These are phyloP conservation scores for Leptocoma aspasia DNA, from an alignment of 2,113 vertebrate species.

Conservation along the genomic window DNA sequence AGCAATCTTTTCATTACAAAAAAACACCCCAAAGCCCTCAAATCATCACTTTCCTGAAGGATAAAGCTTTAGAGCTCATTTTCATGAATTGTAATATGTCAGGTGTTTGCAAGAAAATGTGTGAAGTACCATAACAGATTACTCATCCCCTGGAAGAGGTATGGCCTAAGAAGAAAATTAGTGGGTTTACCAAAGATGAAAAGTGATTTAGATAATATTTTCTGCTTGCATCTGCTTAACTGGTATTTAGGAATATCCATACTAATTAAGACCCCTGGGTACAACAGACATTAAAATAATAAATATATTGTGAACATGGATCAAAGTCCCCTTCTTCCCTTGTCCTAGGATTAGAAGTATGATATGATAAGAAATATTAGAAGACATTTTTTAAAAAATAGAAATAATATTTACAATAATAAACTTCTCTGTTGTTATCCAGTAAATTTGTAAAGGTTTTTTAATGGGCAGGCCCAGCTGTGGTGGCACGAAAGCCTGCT, in stretches of 20 bases:
- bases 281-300: neutral
- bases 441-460: neutral
- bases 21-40: neutral
- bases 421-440: neutral
- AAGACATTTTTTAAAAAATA: rapidly evolving
- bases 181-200: neutral
- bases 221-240: neutral
- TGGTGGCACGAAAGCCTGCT: neutral
- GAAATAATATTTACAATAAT: neutral
- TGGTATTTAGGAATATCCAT: neutral
- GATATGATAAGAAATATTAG: neutral
- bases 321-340: neutral
- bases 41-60: neutral
- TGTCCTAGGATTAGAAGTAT: neutral
- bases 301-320: neutral
- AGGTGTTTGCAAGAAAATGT: neutral
- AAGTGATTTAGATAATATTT: neutral
- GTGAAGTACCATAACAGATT: neutral
- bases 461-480: neutral
- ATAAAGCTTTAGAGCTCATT: neutral
- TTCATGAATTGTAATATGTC: neutral
- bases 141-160: neutral
- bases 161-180: neutral
- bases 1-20: neutral
- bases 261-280: neutral